Percentiles rank a stretch among this genome's conserved stretches.
Evolutionary conservation across 2,113 vertebrate genomes (phyloP).

Genomic region (Pelusios castaneus): DNA sequence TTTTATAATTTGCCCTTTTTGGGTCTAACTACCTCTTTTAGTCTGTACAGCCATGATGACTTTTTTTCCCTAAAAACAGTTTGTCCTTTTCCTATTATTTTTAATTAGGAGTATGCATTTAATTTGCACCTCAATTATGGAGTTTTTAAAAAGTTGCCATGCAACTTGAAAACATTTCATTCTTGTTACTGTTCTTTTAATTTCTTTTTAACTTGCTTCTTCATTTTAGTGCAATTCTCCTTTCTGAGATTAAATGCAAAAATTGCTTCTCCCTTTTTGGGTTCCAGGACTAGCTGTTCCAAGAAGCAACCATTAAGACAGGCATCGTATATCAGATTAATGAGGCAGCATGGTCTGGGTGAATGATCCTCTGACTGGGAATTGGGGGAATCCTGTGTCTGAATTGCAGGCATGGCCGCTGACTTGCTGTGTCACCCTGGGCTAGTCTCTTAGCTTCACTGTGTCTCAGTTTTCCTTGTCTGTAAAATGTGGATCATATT

Average conservation of each 20-base stretch:
- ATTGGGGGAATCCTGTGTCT: background rate
- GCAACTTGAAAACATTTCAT: background rate
- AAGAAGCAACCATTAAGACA: background rate
- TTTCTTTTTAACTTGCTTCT: background rate
- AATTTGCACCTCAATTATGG: background rate
- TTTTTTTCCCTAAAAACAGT: too few species aligned
- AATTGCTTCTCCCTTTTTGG: background rate
- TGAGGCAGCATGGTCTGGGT: background rate
- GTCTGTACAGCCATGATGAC: background rate
- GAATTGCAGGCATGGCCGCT: background rate
- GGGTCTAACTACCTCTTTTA: background rate
- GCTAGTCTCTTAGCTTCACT: background rate
- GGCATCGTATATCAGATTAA: background rate
- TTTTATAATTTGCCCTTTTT: background rate
- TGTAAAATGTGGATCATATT: background rate
- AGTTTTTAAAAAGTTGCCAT: background rate
- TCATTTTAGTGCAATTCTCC: background rate
- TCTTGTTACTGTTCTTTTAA: background rate
- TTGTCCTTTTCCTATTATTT: background rate
- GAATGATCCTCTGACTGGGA: background rate
- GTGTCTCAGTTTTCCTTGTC: background rate
- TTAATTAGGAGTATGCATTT: background rate
- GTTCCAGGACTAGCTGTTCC: background rate
- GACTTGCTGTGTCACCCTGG: background rate
- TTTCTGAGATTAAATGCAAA: background rate